Percentiles rank a stretch among this genome's conserved stretches.
Evolutionary conservation across 2,113 vertebrate species (phyloP).

Genomic region (Triplophysa rosa): DNA sequence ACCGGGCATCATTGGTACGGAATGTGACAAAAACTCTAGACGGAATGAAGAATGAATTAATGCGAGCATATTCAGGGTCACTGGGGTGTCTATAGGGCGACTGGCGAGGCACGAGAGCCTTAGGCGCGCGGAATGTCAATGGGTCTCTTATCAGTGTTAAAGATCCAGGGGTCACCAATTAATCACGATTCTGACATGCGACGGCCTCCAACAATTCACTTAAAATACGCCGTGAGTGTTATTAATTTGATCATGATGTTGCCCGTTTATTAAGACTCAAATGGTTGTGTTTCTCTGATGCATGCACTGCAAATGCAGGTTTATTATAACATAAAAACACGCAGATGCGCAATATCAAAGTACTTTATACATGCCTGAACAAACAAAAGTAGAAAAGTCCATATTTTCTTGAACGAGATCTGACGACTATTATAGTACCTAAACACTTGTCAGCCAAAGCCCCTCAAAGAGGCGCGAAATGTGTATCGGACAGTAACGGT

Average conservation of each 20-base stretch:
- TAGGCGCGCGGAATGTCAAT: slow-evolving; percentile 65
- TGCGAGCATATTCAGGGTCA: slow-evolving; percentile 46
- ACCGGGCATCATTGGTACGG: background rate
- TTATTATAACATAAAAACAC: background rate
- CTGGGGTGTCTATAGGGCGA: slow-evolving; percentile 33
- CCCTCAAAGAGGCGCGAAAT: background rate
- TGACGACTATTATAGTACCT: background rate
- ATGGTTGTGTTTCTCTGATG: background rate
- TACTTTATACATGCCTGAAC: background rate
- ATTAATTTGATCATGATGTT: background rate
- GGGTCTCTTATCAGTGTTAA: slow-evolving; percentile 67
- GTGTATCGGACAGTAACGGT: slow-evolving; percentile 44
- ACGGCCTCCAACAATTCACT: slow-evolving; percentile 69
- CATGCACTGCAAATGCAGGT: too few relatives aligned
- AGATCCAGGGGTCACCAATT: slow-evolving; percentile 70
- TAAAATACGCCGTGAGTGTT: slow-evolving; percentile 9
- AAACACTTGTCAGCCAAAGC: background rate
- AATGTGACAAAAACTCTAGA: slow-evolving; percentile 33
- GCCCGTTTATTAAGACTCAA: background rate
- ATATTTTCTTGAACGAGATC: background rate
- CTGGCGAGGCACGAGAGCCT: slow-evolving; percentile 48
- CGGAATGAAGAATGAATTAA: slow-evolving; percentile 46
- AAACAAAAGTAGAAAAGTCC: background rate
- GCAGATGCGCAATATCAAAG: background rate
- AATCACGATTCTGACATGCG: slow-evolving; percentile 76